phyloP scores from a whole-genome alignment of 2,797 vertebrate species.

The Danio kyathit region DNA sequence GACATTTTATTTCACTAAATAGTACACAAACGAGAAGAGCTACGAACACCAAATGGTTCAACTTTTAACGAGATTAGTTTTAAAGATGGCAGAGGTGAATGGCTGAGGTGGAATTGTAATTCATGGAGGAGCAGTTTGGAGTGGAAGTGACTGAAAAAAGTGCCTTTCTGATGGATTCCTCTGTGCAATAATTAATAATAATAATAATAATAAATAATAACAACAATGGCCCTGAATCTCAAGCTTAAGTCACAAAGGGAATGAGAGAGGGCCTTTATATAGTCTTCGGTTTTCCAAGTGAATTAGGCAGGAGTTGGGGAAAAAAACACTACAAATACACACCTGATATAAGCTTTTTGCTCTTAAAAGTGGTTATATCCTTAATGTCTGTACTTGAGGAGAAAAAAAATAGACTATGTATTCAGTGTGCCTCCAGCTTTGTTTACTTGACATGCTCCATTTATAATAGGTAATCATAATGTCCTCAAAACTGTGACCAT shows the following conservation, averaged over 20 bases:
- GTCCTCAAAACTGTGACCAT: conserved; percentile 84
- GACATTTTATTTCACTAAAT: conserved; percentile 61
- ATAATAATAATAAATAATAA: too few species aligned
- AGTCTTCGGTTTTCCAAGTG: conserved; percentile 67
- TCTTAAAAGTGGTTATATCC: conserved; percentile 74
- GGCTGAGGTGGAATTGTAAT: conserved; percentile 61
- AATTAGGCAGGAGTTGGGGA: conserved; percentile 49
- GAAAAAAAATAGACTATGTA: conserved; percentile 62
- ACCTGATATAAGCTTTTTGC: conserved; percentile 82
- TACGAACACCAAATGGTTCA: conserved; percentile 61
- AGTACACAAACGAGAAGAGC: conserved; percentile 58
- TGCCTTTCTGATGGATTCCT: conserved; percentile 83
- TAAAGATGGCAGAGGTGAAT: conserved; percentile 72
- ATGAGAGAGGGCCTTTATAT: conserved; percentile 66
- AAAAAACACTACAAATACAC: conserved; percentile 78
- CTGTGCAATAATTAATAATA: conserved; percentile 80
- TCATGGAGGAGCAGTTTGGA: conserved; percentile 57
- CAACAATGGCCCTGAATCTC: conserved; percentile 72
- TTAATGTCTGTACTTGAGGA: conserved; percentile 72
- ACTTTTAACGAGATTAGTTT: conserved; percentile 70
- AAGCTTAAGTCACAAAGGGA: conserved; percentile 71
- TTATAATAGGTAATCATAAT: conserved; percentile 67
- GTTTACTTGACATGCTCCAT: conserved; percentile 79
- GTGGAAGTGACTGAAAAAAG: conserved; percentile 66
- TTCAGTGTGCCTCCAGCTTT: conserved; percentile 72